Percentiles rank a stretch among this genome's conserved stretches.
These are phyloP conservation scores for Rhysida immarginata DNA, from an alignment of 1,140 invertebrate genomes.

Conservation along the genomic window DNA sequence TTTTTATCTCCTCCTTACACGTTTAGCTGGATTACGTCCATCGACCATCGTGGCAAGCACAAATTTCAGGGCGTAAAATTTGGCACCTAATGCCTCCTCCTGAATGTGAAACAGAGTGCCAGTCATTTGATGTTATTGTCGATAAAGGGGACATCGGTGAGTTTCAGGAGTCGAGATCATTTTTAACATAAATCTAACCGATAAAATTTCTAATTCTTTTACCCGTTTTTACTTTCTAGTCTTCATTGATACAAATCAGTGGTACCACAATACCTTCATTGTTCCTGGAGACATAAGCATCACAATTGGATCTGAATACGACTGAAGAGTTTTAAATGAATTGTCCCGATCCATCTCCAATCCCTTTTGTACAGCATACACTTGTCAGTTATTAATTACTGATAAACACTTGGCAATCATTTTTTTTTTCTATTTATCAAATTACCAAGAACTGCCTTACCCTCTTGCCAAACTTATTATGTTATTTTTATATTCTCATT, in stretches of 20 bases:
- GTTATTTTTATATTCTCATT: too few relatives aligned
- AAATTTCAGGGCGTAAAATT: constrained; percentile 63
- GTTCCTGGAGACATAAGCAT: constrained; percentile 77
- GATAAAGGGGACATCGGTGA: constrained; percentile 79
- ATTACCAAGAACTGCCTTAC: too few relatives aligned
- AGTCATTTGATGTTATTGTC: constrained; percentile 49
- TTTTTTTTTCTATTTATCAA: too few relatives aligned
- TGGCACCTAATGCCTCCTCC: constrained; percentile 77
- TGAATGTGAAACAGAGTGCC: constrained; percentile 68
- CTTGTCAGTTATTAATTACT: too few relatives aligned
- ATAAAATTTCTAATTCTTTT: constrained; percentile 48
- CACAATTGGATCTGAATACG: constrained; percentile 88
- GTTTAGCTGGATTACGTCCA: constrained; percentile 77
- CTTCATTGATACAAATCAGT: constrained; percentile 80
- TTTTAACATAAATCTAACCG: too few relatives aligned
- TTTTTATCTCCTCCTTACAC: too few relatives aligned
- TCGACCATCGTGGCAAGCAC: constrained; percentile 87
- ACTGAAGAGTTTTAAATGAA: constrained; percentile 44
- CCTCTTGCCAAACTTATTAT: too few relatives aligned
- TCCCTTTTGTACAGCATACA: too few relatives aligned
- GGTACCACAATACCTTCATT: constrained; percentile 84
- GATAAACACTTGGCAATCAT: too few relatives aligned
- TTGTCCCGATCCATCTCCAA: constrained; percentile 11
- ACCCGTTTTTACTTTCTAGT: constrained; percentile 48
- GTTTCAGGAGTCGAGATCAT: too few relatives aligned